These are phyloP conservation scores for Cylloceria caligata DNA, from an alignment of 2,888 invertebrate species.

Conservation along the genomic window DNA sequence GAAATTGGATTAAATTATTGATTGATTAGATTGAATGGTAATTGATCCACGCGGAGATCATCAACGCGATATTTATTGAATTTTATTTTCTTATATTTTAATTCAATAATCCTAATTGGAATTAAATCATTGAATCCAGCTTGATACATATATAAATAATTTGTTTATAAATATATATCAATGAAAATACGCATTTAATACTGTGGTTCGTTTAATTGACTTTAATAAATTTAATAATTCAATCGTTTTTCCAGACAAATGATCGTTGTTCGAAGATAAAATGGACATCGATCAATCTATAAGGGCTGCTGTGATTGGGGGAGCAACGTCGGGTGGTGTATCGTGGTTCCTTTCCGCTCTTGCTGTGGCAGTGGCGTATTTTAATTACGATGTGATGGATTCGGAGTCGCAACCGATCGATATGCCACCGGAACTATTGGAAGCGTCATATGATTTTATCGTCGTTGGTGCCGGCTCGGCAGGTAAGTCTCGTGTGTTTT, in stretches of 20 bases:
- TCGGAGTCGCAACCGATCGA: slow-evolving; percentile 93
- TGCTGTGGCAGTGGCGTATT: slow-evolving; percentile 94
- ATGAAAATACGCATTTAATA: neutral
- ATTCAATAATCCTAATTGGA: neutral
- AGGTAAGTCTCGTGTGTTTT: slow-evolving; percentile 84
- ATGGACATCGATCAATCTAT: slow-evolving; percentile 81
- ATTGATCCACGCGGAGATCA: too few species aligned
- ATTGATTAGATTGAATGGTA: too few species aligned
- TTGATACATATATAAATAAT: neutral
- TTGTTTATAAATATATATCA: neutral
- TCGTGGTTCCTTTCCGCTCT: slow-evolving; percentile 94
- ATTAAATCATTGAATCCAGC: neutral
- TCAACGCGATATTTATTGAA: too few species aligned
- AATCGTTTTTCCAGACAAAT: slow-evolving; percentile 25
- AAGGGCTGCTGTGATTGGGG: slow-evolving; percentile 74
- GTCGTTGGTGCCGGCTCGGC: slow-evolving; percentile 95
- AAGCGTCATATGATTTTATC: slow-evolving; percentile 93
- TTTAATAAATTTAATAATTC: neutral
- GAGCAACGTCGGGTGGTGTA: slow-evolving; percentile 87
- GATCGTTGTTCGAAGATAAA: slow-evolving; percentile 24
- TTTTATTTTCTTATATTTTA: neutral
- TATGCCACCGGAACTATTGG: slow-evolving; percentile 88
- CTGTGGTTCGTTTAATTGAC: neutral
- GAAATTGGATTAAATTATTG: too few species aligned
- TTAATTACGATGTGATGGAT: slow-evolving; percentile 93